Percentiles rank a stretch among this genome's conserved stretches.
Evolutionary conservation across 2,888 invertebrate genomes (phyloP).

Genomic region (Temnothorax ravouxi): DNA sequence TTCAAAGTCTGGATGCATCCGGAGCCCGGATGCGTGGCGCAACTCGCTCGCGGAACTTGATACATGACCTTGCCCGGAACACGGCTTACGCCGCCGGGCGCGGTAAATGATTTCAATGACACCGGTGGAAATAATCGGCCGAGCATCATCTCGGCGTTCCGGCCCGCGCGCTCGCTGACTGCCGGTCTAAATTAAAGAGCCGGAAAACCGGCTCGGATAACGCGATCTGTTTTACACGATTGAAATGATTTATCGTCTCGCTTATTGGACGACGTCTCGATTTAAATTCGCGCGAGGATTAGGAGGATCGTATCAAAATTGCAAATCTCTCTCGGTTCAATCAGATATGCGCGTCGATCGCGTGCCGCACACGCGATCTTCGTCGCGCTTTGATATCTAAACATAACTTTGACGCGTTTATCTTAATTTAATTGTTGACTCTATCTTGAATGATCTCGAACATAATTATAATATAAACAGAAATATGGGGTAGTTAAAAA

Average conservation of each 20-base stretch:
- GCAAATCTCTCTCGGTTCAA: neutral
- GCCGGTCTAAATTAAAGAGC: conserved; percentile 67
- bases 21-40: conserved; percentile 78
- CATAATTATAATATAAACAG: no score
- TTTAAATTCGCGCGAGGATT: neutral
- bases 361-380: neutral
- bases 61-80: conserved; percentile 82
- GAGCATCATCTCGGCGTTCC: conserved; percentile 63
- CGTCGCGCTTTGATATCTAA: neutral
- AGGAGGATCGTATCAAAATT: neutral
- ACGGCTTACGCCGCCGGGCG: conserved; percentile 61
- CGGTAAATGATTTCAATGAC: conserved; percentile 78
- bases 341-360: neutral
- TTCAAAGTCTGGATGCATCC: conserved; percentile 76
- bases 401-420: conserved; percentile 9
- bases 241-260: conserved; percentile 20
- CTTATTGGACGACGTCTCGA: conserved; percentile 15
- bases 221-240: conserved; percentile 44
- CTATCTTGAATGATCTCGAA: neutral
- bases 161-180: conserved; percentile 19
- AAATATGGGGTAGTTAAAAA: no score
- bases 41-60: conserved; percentile 82
- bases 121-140: conserved; percentile 74
- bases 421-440: neutral
- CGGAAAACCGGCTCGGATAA: conserved; percentile 67